Percentiles rank a stretch among this genome's conserved stretches.
Conservation (phyloP, 2,113 vertebrate genomes). For the Phyllostomus hastatus region DNA sequence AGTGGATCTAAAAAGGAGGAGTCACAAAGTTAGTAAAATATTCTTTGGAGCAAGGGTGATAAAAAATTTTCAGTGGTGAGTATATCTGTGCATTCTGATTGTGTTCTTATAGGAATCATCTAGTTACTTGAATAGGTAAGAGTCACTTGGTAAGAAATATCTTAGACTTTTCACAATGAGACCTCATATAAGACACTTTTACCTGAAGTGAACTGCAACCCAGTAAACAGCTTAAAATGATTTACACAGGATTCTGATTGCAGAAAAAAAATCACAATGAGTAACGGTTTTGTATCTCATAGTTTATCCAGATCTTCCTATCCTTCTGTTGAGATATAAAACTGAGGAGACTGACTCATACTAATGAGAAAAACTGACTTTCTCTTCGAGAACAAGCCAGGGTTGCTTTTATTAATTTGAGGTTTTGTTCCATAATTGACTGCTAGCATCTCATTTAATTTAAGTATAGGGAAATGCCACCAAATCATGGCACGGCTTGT, state of each 20-base stretch:
- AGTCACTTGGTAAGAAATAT: not conserved
- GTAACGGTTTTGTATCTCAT: not conserved
- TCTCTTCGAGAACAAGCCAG: constrained; percentile 50
- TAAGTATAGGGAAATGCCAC: not conserved
- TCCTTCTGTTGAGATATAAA: constrained; percentile 7
- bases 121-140: not conserved
- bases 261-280: not conserved
- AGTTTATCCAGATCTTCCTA: constrained; percentile 27
- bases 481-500: not conserved
- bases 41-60: constrained; percentile 84
- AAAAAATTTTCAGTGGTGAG: constrained; percentile 88
- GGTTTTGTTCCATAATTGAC: not conserved
- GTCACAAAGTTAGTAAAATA: constrained; percentile 85
- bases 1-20: constrained; percentile 80
- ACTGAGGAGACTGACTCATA: not conserved
- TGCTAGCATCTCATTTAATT: not conserved
- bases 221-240: not conserved
- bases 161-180: not conserved
- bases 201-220: not conserved
- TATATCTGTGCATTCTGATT: not conserved
- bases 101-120: not conserved
- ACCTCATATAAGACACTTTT: not conserved
- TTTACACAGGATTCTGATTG: not conserved
- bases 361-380: constrained; percentile 31
- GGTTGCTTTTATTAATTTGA: constrained; percentile 53